Evolutionary conservation across 2,797 vertebrate species (phyloP).

Genomic region (Paguma larvata): DNA sequence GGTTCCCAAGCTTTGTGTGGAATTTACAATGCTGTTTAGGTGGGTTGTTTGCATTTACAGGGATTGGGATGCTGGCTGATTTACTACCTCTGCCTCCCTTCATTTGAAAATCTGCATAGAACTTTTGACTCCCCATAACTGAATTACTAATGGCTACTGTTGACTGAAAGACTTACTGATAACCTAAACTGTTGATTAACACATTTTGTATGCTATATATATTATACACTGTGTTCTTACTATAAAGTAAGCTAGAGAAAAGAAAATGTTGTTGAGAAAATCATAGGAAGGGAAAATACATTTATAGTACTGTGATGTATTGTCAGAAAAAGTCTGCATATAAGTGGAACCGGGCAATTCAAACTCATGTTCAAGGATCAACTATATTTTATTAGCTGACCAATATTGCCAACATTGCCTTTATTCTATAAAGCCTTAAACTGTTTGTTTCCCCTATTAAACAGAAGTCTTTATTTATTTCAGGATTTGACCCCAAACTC

Average conservation of each 20-base stretch:
- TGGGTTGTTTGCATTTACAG: constrained; percentile 15
- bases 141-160: not conserved
- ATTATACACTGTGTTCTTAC: not conserved
- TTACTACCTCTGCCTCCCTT: not conserved
- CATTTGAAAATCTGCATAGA: not conserved
- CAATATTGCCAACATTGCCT: not conserved
- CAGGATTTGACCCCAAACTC: constrained; percentile 95
- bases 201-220: not conserved
- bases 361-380: not conserved
- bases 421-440: constrained; percentile 58
- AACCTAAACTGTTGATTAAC: not conserved
- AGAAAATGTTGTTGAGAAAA: not conserved
- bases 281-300: not conserved
- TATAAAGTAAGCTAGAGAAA: not conserved
- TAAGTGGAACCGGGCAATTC: not conserved
- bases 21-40: constrained; percentile 27
- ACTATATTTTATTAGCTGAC: constrained; percentile 30
- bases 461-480: constrained; percentile 72
- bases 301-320: not conserved
- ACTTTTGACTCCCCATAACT: not conserved
- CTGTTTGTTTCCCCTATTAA: constrained; percentile 54
- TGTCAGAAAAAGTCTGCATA: not conserved
- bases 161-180: not conserved
- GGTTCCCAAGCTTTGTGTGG: not conserved
- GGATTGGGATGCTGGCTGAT: not conserved